These are phyloP conservation scores for Alethe diademata DNA, from an alignment of 2,113 vertebrate species.

Conservation along the genomic window DNA sequence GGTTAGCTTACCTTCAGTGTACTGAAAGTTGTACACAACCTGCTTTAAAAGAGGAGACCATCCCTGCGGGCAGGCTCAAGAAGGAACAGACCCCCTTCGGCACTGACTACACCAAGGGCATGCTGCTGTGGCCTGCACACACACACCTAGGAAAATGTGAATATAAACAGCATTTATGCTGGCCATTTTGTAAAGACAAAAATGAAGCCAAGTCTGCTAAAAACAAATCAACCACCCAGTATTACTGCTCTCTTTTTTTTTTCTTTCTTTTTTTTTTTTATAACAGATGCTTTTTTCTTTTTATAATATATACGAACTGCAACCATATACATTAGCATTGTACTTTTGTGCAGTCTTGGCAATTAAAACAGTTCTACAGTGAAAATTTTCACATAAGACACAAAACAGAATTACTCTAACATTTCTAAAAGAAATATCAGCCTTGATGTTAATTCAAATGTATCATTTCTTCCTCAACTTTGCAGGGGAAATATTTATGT, in stretches of 20 bases:
- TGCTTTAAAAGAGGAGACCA: slow-evolving; percentile 91
- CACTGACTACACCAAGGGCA: slow-evolving; percentile 90
- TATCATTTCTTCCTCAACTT: slow-evolving; percentile 84
- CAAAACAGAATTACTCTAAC: slow-evolving; percentile 81
- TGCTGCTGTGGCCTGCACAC: slow-evolving; percentile 87
- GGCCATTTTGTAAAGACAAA: slow-evolving; percentile 82
- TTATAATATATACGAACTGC: slow-evolving; percentile 76
- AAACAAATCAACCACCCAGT: slow-evolving; percentile 82
- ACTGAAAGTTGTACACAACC: slow-evolving; percentile 91
- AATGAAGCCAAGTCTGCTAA: slow-evolving; percentile 85
- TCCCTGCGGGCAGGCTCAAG: slow-evolving; percentile 91
- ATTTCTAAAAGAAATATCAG: slow-evolving; percentile 85
- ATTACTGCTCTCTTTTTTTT: slow-evolving; percentile 68
- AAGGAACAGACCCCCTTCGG: slow-evolving; percentile 88
- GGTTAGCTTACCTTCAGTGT: slow-evolving; percentile 94
- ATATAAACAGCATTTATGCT: slow-evolving; percentile 95
- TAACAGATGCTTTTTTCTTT: slow-evolving; percentile 70
- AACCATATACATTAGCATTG: slow-evolving; percentile 78
- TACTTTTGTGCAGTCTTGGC: slow-evolving; percentile 83
- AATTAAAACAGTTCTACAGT: slow-evolving; percentile 85
- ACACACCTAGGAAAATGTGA: slow-evolving; percentile 91
- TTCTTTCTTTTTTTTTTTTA: slow-evolving; percentile 15
- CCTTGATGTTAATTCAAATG: slow-evolving; percentile 82
- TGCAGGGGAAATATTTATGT: slow-evolving; percentile 86
- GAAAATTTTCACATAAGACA: slow-evolving; percentile 81